Evolutionary conservation across 2,797 vertebrate species (phyloP).

Genomic region (Taenioides sp.): DNA sequence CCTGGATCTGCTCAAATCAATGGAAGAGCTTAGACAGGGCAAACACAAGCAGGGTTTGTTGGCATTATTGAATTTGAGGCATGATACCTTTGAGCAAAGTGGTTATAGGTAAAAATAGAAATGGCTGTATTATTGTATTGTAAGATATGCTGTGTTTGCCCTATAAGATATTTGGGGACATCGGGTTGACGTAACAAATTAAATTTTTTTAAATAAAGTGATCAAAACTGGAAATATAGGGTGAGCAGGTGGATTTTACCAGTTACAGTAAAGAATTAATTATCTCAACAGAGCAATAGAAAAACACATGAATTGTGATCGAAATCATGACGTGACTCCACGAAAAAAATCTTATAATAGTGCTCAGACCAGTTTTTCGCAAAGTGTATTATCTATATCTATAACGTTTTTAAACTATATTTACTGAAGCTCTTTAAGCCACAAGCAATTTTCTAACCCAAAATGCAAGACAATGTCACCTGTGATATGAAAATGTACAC

Average conservation of each 20-base stretch:
- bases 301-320: too few relatives aligned
- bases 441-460: background rate
- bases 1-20: constrained; percentile 25
- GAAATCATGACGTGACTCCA: too few relatives aligned
- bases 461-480: background rate
- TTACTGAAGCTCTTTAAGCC: background rate
- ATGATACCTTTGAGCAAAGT: background rate
- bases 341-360: background rate
- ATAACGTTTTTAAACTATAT: background rate
- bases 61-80: background rate
- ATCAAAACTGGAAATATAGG: background rate
- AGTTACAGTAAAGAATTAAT: too few relatives aligned
- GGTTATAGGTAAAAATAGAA: background rate
- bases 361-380: background rate
- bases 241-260: too few relatives aligned
- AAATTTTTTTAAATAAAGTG: background rate
- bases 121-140: background rate
- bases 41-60: constrained; percentile 1
- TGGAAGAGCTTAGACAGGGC: constrained; percentile 21
- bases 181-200: background rate
- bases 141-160: background rate
- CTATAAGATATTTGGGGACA: background rate
- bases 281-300: too few relatives aligned
- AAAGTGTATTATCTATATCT: background rate
- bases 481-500: background rate